A percentile compares a stretch with the other conserved stretches of the same genome.
These are phyloP conservation scores for Micronycteris hirsuta DNA, from an alignment of 2,113 vertebrate genomes.

Conservation along the genomic window DNA sequence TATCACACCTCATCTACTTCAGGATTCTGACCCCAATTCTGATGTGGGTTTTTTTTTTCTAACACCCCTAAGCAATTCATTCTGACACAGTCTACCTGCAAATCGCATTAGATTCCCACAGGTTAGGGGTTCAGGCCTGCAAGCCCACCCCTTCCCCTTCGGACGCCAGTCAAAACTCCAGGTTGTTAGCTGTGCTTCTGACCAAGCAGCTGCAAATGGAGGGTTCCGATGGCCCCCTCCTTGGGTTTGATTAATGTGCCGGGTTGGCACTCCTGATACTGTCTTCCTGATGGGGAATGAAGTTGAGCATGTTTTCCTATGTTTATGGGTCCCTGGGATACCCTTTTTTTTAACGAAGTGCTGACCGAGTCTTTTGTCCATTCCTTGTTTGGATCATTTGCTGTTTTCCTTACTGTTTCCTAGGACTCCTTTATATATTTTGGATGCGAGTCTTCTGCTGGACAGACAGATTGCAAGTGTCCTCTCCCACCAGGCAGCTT, in stretches of 20 bases:
- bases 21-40: neutral
- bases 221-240: neutral
- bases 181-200: neutral
- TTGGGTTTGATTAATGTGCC: neutral
- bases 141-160: neutral
- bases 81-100: neutral
- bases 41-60: neutral
- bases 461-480: neutral
- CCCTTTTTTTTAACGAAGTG: neutral
- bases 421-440: neutral
- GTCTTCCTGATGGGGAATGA: neutral
- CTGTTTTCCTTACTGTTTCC: neutral
- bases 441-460: neutral
- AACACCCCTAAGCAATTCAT: neutral
- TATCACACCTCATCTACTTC: neutral
- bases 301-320: neutral
- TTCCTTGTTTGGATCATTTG: neutral
- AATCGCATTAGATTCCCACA: neutral
- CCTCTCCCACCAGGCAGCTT: neutral
- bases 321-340: neutral
- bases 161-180: neutral
- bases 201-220: neutral
- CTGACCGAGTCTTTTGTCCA: neutral
- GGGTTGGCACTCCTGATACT: neutral
- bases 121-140: neutral